Evolutionary conservation across 2,888 invertebrate genomes (phyloP), one percentile per base, ranked within the genome.

Genomic region (Plagiodera versicolora): DNA sequence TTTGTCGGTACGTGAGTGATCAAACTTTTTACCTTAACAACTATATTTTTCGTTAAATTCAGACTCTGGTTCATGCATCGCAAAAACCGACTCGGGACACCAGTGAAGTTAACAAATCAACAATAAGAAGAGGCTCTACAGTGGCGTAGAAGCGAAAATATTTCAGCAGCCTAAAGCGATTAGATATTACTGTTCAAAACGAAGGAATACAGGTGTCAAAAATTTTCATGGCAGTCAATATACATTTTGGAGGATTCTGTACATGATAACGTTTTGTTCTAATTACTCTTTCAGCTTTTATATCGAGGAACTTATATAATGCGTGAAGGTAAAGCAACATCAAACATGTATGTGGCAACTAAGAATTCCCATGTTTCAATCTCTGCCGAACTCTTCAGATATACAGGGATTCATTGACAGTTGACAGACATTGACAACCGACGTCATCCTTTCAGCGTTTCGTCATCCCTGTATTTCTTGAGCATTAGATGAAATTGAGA

Each of bases 1-100:
- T 55, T 58, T 58, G 58, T 58, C 56, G 24, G 56, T 50, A 47
- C 30, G 18, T 55, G 9, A 14, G 24, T 39, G n/a, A 18, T n/a
- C 16, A 46, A 55, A 46, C 9, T 46, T n/a, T n/a, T 24, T 11
- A 20, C 9, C 44, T 14, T 39, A 18, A n/a, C 35, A 4, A 35
- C 8, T 39, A 30, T 30, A n/a, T n/a, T n/a, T n/a, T 35, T 32
- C 16, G 19, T 46, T 45, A 48, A 50, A 58, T 58, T 52, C 35
- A 47, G 45, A 47, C 28, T 60, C 16, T 35, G 45, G 55, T 45
- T 54, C 20, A 39, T 4, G 14, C 11, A 39, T 39, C 6, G 39
- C 39, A 39, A 39, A 39, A 24, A 14, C n/a, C 14, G 14, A 39
- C 14, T 39, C 11, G 39, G 14, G 39, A 39, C 11, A 39, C 39